phyloP scores from a whole-genome alignment of 2,888 invertebrate genomes.

The Papilio elwesi region DNA sequence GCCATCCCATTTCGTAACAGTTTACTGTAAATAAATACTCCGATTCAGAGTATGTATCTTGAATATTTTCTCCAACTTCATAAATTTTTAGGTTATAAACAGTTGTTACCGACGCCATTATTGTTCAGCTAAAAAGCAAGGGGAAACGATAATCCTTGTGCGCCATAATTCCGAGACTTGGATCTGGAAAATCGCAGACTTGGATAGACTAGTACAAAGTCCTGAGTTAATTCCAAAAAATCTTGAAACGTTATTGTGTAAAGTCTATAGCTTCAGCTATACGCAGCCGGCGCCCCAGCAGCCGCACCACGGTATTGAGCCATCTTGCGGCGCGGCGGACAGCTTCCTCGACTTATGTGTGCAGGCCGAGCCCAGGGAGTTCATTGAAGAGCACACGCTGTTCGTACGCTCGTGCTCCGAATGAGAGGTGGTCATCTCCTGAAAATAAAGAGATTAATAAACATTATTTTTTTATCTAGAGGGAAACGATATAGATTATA shows the following conservation, averaged over 20 bases:
- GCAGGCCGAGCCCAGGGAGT: slow-evolving; percentile 83
- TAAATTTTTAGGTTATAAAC: slow-evolving; percentile 9
- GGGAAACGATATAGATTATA: too few species aligned
- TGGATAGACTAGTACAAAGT: background rate
- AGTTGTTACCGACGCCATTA: background rate
- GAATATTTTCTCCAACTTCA: background rate
- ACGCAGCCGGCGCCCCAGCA: slow-evolving; percentile 94
- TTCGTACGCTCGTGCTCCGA: slow-evolving; percentile 88
- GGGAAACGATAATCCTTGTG: background rate
- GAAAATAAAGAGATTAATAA: slow-evolving; percentile 47
- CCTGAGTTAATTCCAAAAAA: background rate
- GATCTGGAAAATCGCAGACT: too few species aligned
- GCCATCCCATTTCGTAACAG: too few species aligned
- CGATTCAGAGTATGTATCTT: background rate
- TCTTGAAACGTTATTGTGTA: background rate
- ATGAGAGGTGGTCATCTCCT: slow-evolving; percentile 83
- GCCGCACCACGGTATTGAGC: slow-evolving; percentile 92
- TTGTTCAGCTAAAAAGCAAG: background rate
- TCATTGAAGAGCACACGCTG: slow-evolving; percentile 86
- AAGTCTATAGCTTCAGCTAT: slow-evolving; percentile 51
- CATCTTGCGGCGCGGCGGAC: slow-evolving; percentile 83
- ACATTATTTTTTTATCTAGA: background rate
- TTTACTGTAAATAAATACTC: too few species aligned
- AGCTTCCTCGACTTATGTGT: slow-evolving; percentile 86
- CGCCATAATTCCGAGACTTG: background rate